Evolutionary conservation across 1,140 invertebrate genomes (phyloP), one percentile per base, ranked within the genome.

Genomic region (Tetramorium simillimum): DNA sequence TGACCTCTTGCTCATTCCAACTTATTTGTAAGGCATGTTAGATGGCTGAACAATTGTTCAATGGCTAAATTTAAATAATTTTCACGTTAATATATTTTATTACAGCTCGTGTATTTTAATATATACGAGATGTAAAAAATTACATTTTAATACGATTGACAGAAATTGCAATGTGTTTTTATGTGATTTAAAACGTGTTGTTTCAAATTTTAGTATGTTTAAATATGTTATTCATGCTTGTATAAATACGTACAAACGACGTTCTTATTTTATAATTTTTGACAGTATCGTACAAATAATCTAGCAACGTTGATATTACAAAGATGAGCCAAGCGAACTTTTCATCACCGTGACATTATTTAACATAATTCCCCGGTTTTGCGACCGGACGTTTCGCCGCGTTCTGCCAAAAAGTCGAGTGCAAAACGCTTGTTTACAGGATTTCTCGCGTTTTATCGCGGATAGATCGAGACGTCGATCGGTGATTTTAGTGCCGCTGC

Each of bases 401-500:
- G 12, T 73, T 43, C 28, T 84, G 80, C 80, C 80, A 84, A 84
- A 84, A 84, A 60, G 40, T 84, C 69, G 53, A 62, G 16, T 49
- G 53, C 24, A 4, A 49, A 49, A 69, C 3, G 53, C 40, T 46
- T 84, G 43, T 84, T 84, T 84, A 73, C 40, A 73, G 24, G 14
- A 73, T 37, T 60, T 73, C 24, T 58, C 53, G 53, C 80, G 14
- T 73, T 84, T 84, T 84, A 84, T 86, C 63, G 72, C 37, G 37
- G 46, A 86, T 72, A 88, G 75, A 86, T 85, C 72, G 72, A 51
- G 46, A 18, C 53, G 82, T 85, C 69, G 84, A 88, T 86, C 67
- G 62, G 77, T 70, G 60, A 80, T 86, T 86, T 81, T 69, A 70
- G 51, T 88, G 51, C 43, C 51, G 84, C 62, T 49, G 73, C 46